These are phyloP conservation scores for Tribolium madens DNA, from an alignment of 1,140 invertebrate species.

Conservation along the genomic window DNA sequence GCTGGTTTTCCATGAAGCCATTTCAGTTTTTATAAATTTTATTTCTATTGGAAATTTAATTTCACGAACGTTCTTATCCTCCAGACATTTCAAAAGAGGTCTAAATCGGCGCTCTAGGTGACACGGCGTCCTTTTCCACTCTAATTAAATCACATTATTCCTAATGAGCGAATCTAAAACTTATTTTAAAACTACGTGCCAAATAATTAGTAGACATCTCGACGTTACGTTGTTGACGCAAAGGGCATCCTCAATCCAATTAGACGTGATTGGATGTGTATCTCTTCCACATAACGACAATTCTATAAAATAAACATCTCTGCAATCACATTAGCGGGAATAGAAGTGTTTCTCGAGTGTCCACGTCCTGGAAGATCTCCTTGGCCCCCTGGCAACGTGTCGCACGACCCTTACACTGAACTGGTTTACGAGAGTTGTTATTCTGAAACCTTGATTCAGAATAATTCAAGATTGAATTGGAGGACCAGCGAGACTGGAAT, in stretches of 20 bases:
- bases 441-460: constrained; percentile 48
- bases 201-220: background rate
- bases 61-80: background rate
- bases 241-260: background rate
- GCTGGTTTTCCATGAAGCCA: background rate
- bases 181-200: background rate
- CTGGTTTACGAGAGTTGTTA: constrained; percentile 46
- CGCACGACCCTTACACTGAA: constrained; percentile 42
- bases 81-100: background rate
- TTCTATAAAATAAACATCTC: constrained; percentile 31
- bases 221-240: background rate
- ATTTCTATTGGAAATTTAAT: background rate
- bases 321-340: constrained; percentile 22
- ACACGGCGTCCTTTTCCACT: background rate
- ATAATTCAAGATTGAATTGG: constrained; percentile 47
- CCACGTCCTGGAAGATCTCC: constrained; percentile 9
- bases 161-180: background rate
- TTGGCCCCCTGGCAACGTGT: constrained; percentile 42
- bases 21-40: background rate
- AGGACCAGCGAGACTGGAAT: constrained; percentile 42
- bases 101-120: background rate
- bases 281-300: constrained; percentile 22
- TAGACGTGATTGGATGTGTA: constrained; percentile 8
- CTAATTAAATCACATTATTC: no score
- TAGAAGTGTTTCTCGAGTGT: constrained; percentile 2